Evolutionary conservation across 2,113 vertebrate species (phyloP).

Genomic region (Alexandromys fortis): DNA sequence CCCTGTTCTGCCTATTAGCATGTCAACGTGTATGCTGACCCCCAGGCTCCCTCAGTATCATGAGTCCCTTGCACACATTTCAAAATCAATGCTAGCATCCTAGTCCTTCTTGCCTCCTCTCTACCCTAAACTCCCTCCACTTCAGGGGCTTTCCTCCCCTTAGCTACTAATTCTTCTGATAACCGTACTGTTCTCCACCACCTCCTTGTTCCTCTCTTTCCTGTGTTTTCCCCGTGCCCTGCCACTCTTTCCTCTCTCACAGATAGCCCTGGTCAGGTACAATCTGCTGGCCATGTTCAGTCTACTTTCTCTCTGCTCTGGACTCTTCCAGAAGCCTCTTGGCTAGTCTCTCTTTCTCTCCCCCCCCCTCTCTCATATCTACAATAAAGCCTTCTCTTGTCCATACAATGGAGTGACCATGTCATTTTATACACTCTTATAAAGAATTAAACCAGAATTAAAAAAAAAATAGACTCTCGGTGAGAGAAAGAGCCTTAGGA

Average conservation of each 20-base stretch:
- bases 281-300: not conserved
- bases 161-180: not conserved
- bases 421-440: no score
- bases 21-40: not conserved
- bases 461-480: no score
- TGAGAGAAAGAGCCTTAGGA: no score
- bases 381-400: no score
- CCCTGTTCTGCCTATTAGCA: not conserved
- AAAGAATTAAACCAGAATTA: no score
- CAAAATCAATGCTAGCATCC: not conserved
- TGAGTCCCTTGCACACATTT: not conserved
- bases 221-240: not conserved
- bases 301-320: no score
- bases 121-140: not conserved
- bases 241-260: not conserved
- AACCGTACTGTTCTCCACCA: not conserved
- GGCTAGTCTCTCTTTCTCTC: no score
- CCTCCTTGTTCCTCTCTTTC: not conserved
- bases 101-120: not conserved
- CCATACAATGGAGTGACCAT: no score
- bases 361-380: no score
- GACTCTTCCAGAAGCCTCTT: no score
- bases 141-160: not conserved
- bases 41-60: not conserved
- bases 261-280: not conserved